Evolutionary conservation across 2,888 invertebrate species (phyloP), one percentile per base, ranked within the genome.

Genomic region (Ceraclea dissimilis): DNA sequence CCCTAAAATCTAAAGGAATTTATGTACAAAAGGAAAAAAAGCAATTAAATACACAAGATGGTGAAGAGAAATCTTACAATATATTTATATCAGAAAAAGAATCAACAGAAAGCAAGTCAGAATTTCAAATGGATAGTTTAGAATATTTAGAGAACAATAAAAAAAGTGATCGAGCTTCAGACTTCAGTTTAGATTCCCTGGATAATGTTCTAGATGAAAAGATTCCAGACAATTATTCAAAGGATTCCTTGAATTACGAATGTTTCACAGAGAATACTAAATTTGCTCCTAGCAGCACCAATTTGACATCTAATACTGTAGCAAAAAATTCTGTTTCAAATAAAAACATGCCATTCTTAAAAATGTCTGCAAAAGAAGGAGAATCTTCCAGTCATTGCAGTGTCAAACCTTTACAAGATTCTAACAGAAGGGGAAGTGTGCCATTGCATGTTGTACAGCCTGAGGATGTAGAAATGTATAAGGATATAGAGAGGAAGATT

Each of bases 401-500:
- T 2, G 62, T 69, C 0, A 13, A 13, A 8, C 5, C 13, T 16
- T 2, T 39, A 5, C 11, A 18, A 11, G 43, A 34, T 22, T 18
- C 18, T 8, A 52, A 34, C n/a, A 53, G 51, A 57, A 67, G 70
- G 43, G 63, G 60, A n/a, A 69, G 71, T 2, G 62, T 69, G 0
- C 26, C 39, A 2, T 39, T 26, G 21, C 47, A 49, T 19, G 34
- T 33, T 17, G 67, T 67, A 21, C 64, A 70, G 51, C 70, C 65
- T n/a, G 79, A 81, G 49, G 83, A 82, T 64, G 78, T 83, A 5
- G 79, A 79, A 63, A 80, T 83, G 64, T 78, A 80, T 60, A 80
- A 80, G 65, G 79, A 82, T 60, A 85, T 87, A 21, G 85, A 86
- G 68, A 75, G 82, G 55, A 86, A 86, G 67, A 79, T 86, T 13